Evolutionary conservation across 2,113 vertebrate species (phyloP), one percentile per base, ranked within the genome.

Genomic region (Lampris megalopsis): DNA sequence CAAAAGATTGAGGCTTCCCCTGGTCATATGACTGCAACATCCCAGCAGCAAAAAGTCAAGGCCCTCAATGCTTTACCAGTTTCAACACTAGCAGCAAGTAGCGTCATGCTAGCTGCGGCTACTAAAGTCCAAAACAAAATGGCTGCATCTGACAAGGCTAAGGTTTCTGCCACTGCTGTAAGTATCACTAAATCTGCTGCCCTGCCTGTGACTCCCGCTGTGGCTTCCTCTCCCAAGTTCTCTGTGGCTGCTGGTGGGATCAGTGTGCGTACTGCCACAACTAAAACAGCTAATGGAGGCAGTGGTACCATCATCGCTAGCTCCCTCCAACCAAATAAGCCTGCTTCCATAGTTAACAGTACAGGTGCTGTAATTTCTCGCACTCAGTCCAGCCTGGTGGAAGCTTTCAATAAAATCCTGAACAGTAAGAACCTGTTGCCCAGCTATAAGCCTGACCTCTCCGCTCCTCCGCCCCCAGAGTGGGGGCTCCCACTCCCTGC

Each of bases 371-470:
- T 98, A 80, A 98, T 98, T 77, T 98, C 97, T 11, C 93, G 97
- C 69, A 97, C 95, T 56, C 98, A 99, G 81, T 97, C 97, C 10
- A 98, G 96, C 86, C 88, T 99, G 60, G 97, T 99, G 81, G 97
- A 99, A 68, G 96, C 97, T 36, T 99, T 99, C 56, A 99, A 99
- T 93, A 98, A 97, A 83, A 97, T 99, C 75, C 95, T 99, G 56
- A 99, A 99, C 91, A 96, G 97, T 67, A 99, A 99, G 74, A 99
- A 98, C 85, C 95, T 96, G 0, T 77, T 99, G 71, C 97, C 98
- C 0, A 97, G 96, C 2, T 99, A 99, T 89, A 95, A 95, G 61
- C 98, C 97, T 0, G 97, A 99, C 92, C 95, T 99, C 67, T 95
- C 93, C 0, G 94, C 95, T 0, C 95, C 95, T 0, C 95, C 94